Conservation (phyloP, 2,797 vertebrate genomes). For the Lutjanus campechanus region DNA sequence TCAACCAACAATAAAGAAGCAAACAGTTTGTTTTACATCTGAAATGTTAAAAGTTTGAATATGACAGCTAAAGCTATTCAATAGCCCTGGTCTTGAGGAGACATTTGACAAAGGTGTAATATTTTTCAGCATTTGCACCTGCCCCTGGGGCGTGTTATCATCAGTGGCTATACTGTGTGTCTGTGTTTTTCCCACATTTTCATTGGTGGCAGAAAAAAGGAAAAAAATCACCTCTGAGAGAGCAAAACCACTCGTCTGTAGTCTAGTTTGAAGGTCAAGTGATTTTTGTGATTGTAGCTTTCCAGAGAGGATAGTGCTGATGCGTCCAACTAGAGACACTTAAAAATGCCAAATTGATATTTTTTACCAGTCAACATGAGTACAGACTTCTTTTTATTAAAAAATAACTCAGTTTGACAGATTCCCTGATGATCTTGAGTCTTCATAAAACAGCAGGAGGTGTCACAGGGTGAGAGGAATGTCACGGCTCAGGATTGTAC, state of each 20-base stretch:
- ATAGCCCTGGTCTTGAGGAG: neutral
- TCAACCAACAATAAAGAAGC: neutral
- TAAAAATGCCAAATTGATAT: neutral
- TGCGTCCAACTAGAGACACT: neutral
- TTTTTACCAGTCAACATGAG: constrained; percentile 7
- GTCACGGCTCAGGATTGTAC: constrained; percentile 37
- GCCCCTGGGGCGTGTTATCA: neutral
- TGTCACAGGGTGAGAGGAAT: constrained; percentile 31
- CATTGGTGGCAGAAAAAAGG: neutral
- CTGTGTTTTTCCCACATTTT: neutral
- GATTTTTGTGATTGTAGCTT: constrained; percentile 2
- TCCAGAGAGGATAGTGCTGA: neutral
- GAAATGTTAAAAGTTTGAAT: constrained; percentile 34
- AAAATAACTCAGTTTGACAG: constrained; percentile 54
- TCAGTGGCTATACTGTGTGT: neutral
- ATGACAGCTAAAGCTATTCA: neutral
- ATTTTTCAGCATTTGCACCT: neutral
- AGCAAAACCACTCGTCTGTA: neutral
- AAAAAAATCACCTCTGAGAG: neutral
- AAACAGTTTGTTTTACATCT: constrained; percentile 17
- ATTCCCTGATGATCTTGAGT: constrained; percentile 47
- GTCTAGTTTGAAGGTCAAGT: constrained; percentile 19
- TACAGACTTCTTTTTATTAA: constrained; percentile 3
- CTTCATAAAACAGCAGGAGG: constrained; percentile 28
- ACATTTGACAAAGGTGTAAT: neutral